phyloP scores from a whole-genome alignment of 2,113 vertebrate genomes.

The Emydura subglobosa region DNA sequence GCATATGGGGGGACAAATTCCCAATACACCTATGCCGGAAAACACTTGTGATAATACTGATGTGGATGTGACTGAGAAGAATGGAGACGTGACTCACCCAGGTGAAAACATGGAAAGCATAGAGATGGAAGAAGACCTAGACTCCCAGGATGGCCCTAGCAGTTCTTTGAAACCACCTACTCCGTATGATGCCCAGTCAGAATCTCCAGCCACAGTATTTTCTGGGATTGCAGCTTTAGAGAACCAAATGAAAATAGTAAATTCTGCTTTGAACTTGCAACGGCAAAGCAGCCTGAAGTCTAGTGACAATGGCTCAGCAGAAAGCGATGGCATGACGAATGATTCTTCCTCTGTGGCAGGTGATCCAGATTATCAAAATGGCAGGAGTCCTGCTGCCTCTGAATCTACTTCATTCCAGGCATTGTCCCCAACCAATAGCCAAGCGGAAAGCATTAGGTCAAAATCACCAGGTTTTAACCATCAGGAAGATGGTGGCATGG shows the following conservation, averaged over 20 bases:
- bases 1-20: constrained; percentile 98
- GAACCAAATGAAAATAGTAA: constrained; percentile 84
- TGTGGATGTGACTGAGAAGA: constrained; percentile 80
- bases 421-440: constrained; percentile 87
- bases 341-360: constrained; percentile 79
- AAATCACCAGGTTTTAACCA: constrained; percentile 84
- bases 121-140: constrained; percentile 80
- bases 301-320: constrained; percentile 79
- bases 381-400: constrained; percentile 84
- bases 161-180: constrained; percentile 67
- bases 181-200: constrained; percentile 67
- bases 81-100: constrained; percentile 51
- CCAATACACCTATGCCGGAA: constrained; percentile 90
- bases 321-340: constrained; percentile 88
- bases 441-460: constrained; percentile 78
- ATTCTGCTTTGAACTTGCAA: constrained; percentile 83
- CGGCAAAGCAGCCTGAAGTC: constrained; percentile 89
- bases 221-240: constrained; percentile 80
- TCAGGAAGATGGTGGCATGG: constrained; percentile 71
- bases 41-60: constrained; percentile 81
- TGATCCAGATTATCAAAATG: constrained; percentile 88
- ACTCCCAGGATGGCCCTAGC: constrained; percentile 77
- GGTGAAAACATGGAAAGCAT: constrained; percentile 77
- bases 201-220: constrained; percentile 71
- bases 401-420: constrained; percentile 84